Base-by-base conservation (phyloP, 2,797 vertebrate species). In the Cichlasoma orientale region DNA sequence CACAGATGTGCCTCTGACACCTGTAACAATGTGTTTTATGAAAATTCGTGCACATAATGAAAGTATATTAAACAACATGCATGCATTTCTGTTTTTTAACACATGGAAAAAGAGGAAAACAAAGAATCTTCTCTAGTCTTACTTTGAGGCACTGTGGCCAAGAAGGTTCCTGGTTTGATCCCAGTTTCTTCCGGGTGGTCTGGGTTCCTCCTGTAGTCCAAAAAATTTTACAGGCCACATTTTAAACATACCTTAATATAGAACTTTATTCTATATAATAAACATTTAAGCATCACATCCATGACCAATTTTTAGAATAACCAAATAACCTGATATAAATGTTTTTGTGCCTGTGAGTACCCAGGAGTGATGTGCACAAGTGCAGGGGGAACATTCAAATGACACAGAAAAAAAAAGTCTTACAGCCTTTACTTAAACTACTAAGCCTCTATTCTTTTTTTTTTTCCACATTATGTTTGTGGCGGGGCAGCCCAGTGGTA, bases 1-100 rank as follows among this genome's bases (percentile, higher is more conserved):
- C 70, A 52, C 68, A 11, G 47, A 85, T 36, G 74, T 78, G 33
- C 73, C 36, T 63, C 2, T 71, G 57, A 83, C 80, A 74, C 50
- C 56, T 75, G 53, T 81, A 58, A 47, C 52, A 27, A 13, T 56
- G 18, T 57, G 71, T 19, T 52, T 21, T 55, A 4, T 19, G 18
- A 36, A 18, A 50, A 7, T 38, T 52, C 25, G 54, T 56, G 25
- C 13, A 19, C 9, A 36, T 38, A 23, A 33, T 3, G 44, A 61
- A 36, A 18, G 4, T 2, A 5, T 29, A 66, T 66, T 19, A 29
- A 68, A 68, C 1, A 50, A 13, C 7, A 47, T 66, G 38, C 25
- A 41, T 66, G 23, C 38, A 3, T 44, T 41, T 66, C 38, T 14
- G 2, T 18, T 18, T 50, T 50, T 50, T 44, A 19, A 18, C 6